Evolutionary conservation across 2,113 vertebrate species (phyloP).

Genomic region (Agelaius tricolor): DNA sequence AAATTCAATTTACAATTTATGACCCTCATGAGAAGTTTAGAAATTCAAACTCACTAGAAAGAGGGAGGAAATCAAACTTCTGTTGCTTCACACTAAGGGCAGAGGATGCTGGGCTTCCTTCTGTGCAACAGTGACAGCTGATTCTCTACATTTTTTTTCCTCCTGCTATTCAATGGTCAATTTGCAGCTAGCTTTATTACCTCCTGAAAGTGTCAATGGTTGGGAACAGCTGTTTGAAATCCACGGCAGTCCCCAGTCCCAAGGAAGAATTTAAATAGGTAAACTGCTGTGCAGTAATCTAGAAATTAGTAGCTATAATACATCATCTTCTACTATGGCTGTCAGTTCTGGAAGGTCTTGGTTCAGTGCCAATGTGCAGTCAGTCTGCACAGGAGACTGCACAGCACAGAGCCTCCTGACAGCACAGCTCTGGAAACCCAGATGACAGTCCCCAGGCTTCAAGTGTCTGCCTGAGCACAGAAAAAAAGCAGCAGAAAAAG

Average conservation of each 20-base stretch:
- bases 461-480: background rate
- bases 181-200: background rate
- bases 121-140: background rate
- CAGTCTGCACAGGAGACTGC: background rate
- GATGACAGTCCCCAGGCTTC: background rate
- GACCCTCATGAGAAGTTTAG: background rate
- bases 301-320: slow-evolving; percentile 4
- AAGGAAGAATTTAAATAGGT: background rate
- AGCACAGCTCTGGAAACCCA: background rate
- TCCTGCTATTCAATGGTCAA: background rate
- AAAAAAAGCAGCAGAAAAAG: background rate
- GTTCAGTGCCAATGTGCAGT: background rate
- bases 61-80: background rate
- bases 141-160: background rate
- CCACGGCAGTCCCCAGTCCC: background rate
- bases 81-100: background rate
- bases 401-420: background rate
- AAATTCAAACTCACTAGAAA: background rate
- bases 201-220: background rate
- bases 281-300: slow-evolving; percentile 16
- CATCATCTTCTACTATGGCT: background rate
- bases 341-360: background rate
- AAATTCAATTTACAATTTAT: background rate
- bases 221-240: slow-evolving; percentile 24
- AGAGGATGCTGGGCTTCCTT: background rate